Conservation (phyloP, 2,888 invertebrate genomes). For the Macaria notata region DNA sequence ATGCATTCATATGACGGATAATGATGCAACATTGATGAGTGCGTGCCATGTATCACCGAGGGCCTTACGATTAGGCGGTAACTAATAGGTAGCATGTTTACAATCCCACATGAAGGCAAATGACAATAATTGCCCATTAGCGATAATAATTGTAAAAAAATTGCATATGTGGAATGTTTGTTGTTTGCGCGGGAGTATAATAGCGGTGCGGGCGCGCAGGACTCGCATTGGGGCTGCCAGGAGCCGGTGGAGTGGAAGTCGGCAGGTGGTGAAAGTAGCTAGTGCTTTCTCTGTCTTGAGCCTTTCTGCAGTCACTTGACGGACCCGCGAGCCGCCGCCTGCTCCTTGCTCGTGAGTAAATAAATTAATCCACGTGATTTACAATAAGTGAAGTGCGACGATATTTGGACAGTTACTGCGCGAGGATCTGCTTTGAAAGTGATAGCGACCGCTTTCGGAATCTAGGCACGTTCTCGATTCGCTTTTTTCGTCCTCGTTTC, state of each 20-base stretch:
- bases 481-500: not conserved
- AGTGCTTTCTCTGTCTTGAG: constrained; percentile 53
- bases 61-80: constrained; percentile 5
- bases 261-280: constrained; percentile 66
- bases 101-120: constrained; percentile 68
- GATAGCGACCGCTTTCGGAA: constrained; percentile 4
- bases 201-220: constrained; percentile 50
- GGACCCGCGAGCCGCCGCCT: constrained; percentile 43
- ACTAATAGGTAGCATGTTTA: constrained; percentile 13
- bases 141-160: constrained; percentile 60
- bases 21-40: too few species aligned
- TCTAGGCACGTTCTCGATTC: not conserved
- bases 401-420: constrained; percentile 9
- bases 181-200: constrained; percentile 57
- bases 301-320: constrained; percentile 20
- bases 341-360: constrained; percentile 33
- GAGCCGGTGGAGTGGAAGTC: constrained; percentile 59
- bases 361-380: constrained; percentile 18
- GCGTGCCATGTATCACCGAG: constrained; percentile 25
- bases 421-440: constrained; percentile 2
- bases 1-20: too few species aligned
- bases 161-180: constrained; percentile 67
- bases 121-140: constrained; percentile 64
- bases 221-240: constrained; percentile 56
- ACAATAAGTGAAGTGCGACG: constrained; percentile 14